phyloP scores from a whole-genome alignment of 2,113 vertebrate species.

The Fulica atra region DNA sequence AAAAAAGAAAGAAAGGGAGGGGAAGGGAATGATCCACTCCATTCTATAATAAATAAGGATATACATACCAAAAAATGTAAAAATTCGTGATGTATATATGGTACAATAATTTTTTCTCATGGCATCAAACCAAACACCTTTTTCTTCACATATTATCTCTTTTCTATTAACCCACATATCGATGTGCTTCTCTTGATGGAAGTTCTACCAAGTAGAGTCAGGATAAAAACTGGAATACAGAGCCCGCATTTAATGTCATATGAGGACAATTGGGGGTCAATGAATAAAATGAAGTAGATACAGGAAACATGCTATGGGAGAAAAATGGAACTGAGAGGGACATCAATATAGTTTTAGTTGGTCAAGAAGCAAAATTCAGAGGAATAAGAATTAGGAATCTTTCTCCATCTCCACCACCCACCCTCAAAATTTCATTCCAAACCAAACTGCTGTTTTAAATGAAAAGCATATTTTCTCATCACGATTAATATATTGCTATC shows the following conservation, averaged over 20 bases:
- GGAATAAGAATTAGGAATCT: neutral
- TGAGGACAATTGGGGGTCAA: neutral
- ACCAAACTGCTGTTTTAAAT: neutral
- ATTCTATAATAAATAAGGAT: neutral
- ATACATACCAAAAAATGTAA: neutral
- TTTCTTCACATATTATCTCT: rapidly evolving
- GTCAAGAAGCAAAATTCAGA: neutral
- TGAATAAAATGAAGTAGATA: neutral
- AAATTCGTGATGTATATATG: neutral
- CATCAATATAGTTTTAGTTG: neutral
- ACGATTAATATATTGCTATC: conserved; percentile 22
- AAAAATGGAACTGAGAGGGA: neutral
- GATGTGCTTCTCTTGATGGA: neutral
- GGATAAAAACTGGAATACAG: neutral
- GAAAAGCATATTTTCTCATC: conserved; percentile 12
- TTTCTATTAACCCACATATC: neutral
- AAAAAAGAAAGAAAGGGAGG: neutral
- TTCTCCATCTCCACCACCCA: neutral
- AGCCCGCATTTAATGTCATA: neutral
- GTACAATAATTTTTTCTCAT: neutral
- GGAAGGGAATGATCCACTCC: neutral
- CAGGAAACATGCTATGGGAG: neutral
- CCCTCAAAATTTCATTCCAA: neutral
- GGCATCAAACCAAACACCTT: neutral
- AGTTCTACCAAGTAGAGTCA: neutral